Percentiles rank a stretch among this genome's conserved stretches.
These are phyloP conservation scores for Halcyon senegalensis DNA, from an alignment of 2,113 vertebrate genomes.

Conservation along the genomic window DNA sequence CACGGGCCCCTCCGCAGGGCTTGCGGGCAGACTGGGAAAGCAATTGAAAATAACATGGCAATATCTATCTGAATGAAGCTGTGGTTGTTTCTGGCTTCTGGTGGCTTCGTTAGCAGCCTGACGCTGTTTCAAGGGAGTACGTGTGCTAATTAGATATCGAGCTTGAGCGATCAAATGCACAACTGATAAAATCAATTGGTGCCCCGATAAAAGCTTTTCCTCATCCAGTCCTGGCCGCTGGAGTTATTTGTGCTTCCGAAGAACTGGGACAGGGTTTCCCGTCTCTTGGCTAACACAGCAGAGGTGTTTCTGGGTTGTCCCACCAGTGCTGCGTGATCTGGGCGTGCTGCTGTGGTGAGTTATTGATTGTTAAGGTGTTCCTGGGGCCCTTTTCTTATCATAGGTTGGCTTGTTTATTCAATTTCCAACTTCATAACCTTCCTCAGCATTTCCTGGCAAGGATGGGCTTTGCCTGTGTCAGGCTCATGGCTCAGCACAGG, in stretches of 20 bases:
- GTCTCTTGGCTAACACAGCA: accelerated
- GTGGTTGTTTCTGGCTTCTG: not conserved
- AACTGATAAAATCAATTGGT: not conserved
- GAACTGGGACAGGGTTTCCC: not conserved
- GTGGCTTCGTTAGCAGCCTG: not conserved
- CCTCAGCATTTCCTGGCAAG: not conserved
- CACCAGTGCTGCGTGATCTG: accelerated
- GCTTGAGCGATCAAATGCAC: not conserved
- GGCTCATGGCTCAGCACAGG: accelerated
- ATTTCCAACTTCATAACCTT: not conserved
- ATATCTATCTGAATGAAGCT: not conserved
- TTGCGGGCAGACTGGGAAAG: not conserved
- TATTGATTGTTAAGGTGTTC: not conserved
- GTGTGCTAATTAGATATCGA: not conserved
- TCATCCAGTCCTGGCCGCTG: not conserved
- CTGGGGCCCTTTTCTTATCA: accelerated
- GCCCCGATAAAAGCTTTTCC: not conserved
- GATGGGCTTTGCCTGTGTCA: accelerated
- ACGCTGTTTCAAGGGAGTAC: not conserved
- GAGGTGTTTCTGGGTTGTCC: not conserved
- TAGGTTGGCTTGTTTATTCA: not conserved
- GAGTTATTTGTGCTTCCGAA: not conserved
- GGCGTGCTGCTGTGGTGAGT: not conserved
- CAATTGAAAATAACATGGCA: not conserved
- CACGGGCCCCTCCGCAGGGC: not conserved